phyloP scores from a whole-genome alignment of 2,888 invertebrate genomes.

The Thyatira batis region DNA sequence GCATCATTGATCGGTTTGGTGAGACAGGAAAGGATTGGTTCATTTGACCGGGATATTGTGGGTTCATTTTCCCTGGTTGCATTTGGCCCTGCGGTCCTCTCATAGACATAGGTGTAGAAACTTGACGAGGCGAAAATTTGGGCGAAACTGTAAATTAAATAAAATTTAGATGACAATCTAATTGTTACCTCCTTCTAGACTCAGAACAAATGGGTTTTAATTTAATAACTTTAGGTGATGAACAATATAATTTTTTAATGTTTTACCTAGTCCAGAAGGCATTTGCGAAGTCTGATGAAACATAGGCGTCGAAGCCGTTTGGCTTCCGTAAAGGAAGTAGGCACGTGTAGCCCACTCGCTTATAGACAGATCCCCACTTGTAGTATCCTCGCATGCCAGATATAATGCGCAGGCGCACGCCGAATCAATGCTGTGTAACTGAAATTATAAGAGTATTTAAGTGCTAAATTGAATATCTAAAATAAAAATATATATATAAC shows the following conservation, averaged over 20 bases:
- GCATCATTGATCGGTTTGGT: slow-evolving; percentile 56
- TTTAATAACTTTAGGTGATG: no score
- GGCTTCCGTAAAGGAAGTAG: slow-evolving; percentile 95
- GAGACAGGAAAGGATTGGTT: slow-evolving; percentile 63
- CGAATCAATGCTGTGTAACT: slow-evolving; percentile 89
- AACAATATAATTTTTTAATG: neutral
- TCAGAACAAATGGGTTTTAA: no score
- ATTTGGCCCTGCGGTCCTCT: slow-evolving; percentile 63
- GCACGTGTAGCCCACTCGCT: slow-evolving; percentile 95
- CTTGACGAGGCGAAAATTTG: slow-evolving; percentile 74
- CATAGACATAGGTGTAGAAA: slow-evolving; percentile 75
- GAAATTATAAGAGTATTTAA: slow-evolving; percentile 6
- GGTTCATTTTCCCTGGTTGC: slow-evolving; percentile 59
- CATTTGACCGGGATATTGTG: slow-evolving; percentile 58
- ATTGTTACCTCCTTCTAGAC: no score
- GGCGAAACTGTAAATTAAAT: slow-evolving; percentile 58
- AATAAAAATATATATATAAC: no score
- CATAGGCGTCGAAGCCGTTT: slow-evolving; percentile 72
- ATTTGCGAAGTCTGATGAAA: slow-evolving; percentile 57
- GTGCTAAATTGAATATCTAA: no score
- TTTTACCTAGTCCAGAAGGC: slow-evolving; percentile 55
- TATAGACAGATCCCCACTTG: slow-evolving; percentile 79
- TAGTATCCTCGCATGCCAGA: slow-evolving; percentile 87
- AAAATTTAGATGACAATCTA: neutral
- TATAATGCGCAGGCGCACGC: slow-evolving; percentile 94